Evolutionary conservation across 2,797 vertebrate genomes (phyloP), one percentile per base, ranked within the genome.

Genomic region (Apogon talboti): DNA sequence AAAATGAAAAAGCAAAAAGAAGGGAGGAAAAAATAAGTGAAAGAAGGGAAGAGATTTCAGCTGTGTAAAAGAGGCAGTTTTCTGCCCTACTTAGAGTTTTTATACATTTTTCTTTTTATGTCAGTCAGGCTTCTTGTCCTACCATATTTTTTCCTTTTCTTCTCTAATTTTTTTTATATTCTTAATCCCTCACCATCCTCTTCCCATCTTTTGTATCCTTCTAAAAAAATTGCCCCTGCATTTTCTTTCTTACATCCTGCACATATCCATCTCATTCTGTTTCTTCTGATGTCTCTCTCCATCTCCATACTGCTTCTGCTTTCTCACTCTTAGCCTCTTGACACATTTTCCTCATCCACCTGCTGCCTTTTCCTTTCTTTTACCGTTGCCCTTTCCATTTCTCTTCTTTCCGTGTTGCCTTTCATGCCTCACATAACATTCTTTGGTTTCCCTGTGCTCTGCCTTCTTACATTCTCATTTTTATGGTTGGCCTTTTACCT

Each of bases 1-100:
- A 21, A 44, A 28, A 15, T 28, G 24, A 28, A 28, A 6, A 28
- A 28, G 6, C 4, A 28, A 28, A 28, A 71, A 24, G 66, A 72
- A 74, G 70, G 68, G 50, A 79, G 10, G 9, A 40, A 18, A 21
- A 35, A 49, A 12, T 18, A 21, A 7, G 10, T 9, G 41, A 45
- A 28, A 18, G 43, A 45, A n/a, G 19, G 75, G 74, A 72, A 77
- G 52, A 63, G 69, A 66, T 24, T 18, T 21, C 28, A 61, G 58
- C 44, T 42, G 62, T 55, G 76, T 48, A 63, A 24, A 9, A 79
- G 63, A 73, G 62, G 56, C 70, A 72, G 45, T 76, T 87, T 82
- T 84, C 57, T 87, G 88, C 63, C 88, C 86, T 86, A 92, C 70
- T 87, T 89, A 75, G 60, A 71, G 38, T 76, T 78, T 82, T 82